Percentiles rank a stretch among this genome's conserved stretches.
Conservation (phyloP, 2,888 invertebrate genomes). For the Arrhopalites spinosus region DNA sequence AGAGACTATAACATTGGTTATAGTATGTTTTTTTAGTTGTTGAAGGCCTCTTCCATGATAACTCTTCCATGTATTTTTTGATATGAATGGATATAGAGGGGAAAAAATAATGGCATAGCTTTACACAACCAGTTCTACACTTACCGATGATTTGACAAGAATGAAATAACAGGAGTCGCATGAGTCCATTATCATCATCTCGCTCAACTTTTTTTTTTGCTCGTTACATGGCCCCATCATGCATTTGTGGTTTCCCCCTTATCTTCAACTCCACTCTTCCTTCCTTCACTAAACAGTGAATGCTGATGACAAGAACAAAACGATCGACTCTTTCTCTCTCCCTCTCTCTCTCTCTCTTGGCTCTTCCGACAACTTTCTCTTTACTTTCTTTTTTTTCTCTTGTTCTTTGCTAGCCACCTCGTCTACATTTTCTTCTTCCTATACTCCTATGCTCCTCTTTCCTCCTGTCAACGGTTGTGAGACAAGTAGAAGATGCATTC, state of each 20-base stretch:
- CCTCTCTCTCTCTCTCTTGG: neutral
- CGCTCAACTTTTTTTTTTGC: slow-evolving; percentile 33
- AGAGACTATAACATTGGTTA: no score
- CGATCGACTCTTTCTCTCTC: slow-evolving; percentile 26
- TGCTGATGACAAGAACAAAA: slow-evolving; percentile 41
- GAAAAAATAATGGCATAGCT: neutral
- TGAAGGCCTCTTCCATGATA: no score
- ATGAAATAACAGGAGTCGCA: slow-evolving; percentile 38
- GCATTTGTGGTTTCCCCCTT: slow-evolving; percentile 18
- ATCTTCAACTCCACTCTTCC: slow-evolving; percentile 34
- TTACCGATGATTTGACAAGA: slow-evolving; percentile 36
- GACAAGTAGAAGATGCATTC: slow-evolving; percentile 6
- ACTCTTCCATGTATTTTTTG: neutral
- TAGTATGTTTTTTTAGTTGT: no score
- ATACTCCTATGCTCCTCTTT: neutral
- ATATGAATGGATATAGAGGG: neutral
- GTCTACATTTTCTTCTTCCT: slow-evolving; percentile 1
- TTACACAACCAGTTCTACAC: neutral
- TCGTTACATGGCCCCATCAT: slow-evolving; percentile 28
- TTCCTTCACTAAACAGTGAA: slow-evolving; percentile 14
- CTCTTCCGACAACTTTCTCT: neutral
- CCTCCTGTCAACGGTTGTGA: neutral
- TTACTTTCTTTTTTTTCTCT: neutral
- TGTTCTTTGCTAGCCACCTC: neutral
- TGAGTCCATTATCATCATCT: slow-evolving; percentile 29